Evolutionary conservation across 2,797 vertebrate species (phyloP).

Genomic region (Gadopsis marmoratus): DNA sequence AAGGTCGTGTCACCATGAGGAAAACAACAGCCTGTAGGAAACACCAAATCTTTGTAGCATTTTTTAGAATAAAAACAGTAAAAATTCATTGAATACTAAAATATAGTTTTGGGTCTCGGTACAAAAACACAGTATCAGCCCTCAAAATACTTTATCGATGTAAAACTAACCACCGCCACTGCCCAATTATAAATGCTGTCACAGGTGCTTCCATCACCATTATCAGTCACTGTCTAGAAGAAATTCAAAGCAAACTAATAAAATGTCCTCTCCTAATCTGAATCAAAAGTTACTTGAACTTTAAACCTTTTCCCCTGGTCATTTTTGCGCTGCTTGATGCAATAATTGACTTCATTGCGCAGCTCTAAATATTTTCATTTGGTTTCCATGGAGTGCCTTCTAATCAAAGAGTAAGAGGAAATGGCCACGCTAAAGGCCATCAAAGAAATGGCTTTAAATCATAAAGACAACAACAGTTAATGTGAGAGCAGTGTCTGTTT

Average conservation of each 20-base stretch:
- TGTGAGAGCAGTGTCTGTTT: background rate
- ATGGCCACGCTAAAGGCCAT: background rate
- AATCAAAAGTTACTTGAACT: slow-evolving; percentile 29
- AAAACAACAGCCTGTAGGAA: background rate
- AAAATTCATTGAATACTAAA: background rate
- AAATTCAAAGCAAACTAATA: background rate
- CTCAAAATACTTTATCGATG: background rate
- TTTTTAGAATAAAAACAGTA: background rate
- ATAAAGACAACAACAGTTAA: slow-evolving; percentile 2
- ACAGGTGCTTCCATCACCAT: background rate
- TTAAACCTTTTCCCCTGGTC: background rate
- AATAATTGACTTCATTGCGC: slow-evolving; percentile 22
- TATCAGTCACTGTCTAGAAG: background rate
- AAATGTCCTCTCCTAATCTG: background rate
- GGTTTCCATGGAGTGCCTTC: slow-evolving; percentile 26
- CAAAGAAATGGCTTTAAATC: slow-evolving; percentile 2
- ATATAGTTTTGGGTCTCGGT: background rate
- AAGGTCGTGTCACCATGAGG: background rate
- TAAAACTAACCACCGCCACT: background rate
- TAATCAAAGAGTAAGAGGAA: slow-evolving; percentile 29
- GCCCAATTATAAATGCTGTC: background rate
- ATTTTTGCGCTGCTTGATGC: slow-evolving; percentile 18
- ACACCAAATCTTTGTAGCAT: background rate
- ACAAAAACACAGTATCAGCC: background rate
- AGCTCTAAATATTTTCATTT: slow-evolving; percentile 18